phyloP scores from a whole-genome alignment of 2,888 invertebrate species.

The Falcaria lacertinaria region DNA sequence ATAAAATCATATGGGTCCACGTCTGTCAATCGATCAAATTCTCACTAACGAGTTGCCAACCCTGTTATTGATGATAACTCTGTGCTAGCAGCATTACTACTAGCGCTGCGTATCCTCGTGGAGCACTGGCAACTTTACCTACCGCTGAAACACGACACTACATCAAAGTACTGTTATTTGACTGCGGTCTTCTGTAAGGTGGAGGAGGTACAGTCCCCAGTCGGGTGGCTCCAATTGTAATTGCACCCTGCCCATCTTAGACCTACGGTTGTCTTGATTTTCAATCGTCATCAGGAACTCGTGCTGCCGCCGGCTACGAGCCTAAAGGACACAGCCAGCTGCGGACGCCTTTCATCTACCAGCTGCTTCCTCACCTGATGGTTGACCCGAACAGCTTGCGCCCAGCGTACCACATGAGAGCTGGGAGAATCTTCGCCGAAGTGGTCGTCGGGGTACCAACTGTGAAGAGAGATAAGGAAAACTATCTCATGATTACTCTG shows the following conservation, averaged over 20 bases:
- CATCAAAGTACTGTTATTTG: too few species aligned
- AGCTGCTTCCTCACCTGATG: slow-evolving; percentile 92
- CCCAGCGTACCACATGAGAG: slow-evolving; percentile 88
- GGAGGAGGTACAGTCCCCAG: too few species aligned
- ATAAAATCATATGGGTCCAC: too few species aligned
- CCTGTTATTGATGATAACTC: too few species aligned
- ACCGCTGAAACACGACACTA: too few species aligned
- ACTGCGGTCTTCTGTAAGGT: too few species aligned
- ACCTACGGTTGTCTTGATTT: neutral
- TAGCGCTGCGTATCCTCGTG: too few species aligned
- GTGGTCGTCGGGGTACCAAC: slow-evolving; percentile 94
- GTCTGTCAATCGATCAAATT: too few species aligned
- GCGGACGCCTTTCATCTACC: slow-evolving; percentile 88
- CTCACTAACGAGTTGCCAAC: too few species aligned
- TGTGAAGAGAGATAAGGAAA: slow-evolving; percentile 92
- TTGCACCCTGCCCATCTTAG: neutral
- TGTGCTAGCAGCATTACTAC: too few species aligned
- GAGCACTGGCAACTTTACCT: too few species aligned
- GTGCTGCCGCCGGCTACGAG: slow-evolving; percentile 49
- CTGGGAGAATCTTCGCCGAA: slow-evolving; percentile 86
- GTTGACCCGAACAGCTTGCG: slow-evolving; percentile 87
- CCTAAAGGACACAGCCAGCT: slow-evolving; percentile 66
- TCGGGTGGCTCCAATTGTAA: too few species aligned
- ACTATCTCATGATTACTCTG: slow-evolving; percentile 91
- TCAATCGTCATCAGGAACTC: slow-evolving; percentile 29